These are phyloP conservation scores for Scomberomorus guttatus DNA, from an alignment of 2,797 vertebrate species.

Conservation along the genomic window DNA sequence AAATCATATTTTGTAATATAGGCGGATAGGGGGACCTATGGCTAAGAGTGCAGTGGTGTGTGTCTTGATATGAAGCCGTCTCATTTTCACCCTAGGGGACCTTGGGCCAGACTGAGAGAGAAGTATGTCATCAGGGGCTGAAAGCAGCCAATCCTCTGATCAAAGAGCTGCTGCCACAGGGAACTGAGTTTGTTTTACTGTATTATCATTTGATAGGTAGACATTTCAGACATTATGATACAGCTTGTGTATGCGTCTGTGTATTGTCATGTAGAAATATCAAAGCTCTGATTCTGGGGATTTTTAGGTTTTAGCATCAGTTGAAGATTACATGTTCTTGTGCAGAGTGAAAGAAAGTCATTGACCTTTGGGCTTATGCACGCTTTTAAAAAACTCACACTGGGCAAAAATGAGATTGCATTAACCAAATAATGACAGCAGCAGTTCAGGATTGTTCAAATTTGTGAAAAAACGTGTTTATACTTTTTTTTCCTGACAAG, in stretches of 20 bases:
- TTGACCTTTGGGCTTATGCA: neutral
- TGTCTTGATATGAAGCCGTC: conserved; percentile 73
- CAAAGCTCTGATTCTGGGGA: conserved; percentile 24
- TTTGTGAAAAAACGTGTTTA: neutral
- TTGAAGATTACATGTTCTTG: conserved; percentile 31
- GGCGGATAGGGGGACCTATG: conserved; percentile 54
- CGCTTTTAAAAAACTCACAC: neutral
- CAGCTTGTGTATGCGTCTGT: conserved; percentile 21
- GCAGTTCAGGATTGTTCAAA: neutral
- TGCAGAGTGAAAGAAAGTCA: conserved; percentile 5
- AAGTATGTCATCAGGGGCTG: conserved; percentile 61
- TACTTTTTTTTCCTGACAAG: neutral
- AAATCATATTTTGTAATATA: conserved; percentile 84
- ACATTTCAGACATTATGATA: conserved; percentile 53
- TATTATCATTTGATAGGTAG: conserved; percentile 58
- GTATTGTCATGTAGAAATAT: conserved; percentile 30
- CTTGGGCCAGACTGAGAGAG: conserved; percentile 48
- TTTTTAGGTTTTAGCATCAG: conserved; percentile 35
- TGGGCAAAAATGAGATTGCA: neutral
- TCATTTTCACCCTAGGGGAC: conserved; percentile 76
- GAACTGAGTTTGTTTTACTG: conserved; percentile 64
- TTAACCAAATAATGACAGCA: neutral
- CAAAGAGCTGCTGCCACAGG: conserved; percentile 71
- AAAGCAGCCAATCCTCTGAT: conserved; percentile 73
- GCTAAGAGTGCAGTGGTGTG: conserved; percentile 36